Base-by-base conservation (phyloP, 2,888 invertebrate genomes). In the Listrodromus nycthemerus region DNA sequence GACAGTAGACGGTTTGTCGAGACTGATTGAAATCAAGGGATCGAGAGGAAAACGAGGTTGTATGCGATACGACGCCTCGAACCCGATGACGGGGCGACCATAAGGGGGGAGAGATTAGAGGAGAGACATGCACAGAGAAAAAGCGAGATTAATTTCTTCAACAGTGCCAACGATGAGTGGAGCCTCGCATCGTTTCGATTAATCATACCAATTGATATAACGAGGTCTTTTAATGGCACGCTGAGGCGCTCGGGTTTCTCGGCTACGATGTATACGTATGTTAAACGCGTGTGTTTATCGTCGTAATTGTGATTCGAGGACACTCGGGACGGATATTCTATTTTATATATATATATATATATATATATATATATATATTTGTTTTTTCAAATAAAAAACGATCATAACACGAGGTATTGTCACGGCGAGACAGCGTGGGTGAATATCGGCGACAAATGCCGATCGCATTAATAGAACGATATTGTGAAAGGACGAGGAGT, bases 141-240 rank as follows among this genome's bases (percentile, higher is more conserved):
- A 21, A 77, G 55, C 58, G 67, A 84, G 81, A 84, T 84, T 84
- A 78, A 84, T 84, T 81, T 84, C 81, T 84, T 69, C 41, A 63
- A 69, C 61, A 52, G 81, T 75, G 67, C 24, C 76, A 80, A 80
- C 77, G 73, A 58, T 80, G 70, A 69, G 69, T 69, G 58, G 80
- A 65, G 70, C 52, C 48, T 65, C 55, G 69, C 75, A 33, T 84
- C 81, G 81, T 84, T 84, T 84, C 83, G 85, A 85, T 85, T 85
- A 85, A 83, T 85, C 84, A 78, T 81, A 75, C 77, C 84, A 84
- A 84, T 84, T 84, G 84, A 84, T 70, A 75, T 81, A 84, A 84
- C 84, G 84, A 84, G 84, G 65, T 75, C 70, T 84, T 84, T 81
- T 81, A 81, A 84, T 70, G 78, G 77, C 73, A 67, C 37, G 61